Evolutionary conservation across 2,113 vertebrate species (phyloP).

Genomic region (Brachirus orientalis): DNA sequence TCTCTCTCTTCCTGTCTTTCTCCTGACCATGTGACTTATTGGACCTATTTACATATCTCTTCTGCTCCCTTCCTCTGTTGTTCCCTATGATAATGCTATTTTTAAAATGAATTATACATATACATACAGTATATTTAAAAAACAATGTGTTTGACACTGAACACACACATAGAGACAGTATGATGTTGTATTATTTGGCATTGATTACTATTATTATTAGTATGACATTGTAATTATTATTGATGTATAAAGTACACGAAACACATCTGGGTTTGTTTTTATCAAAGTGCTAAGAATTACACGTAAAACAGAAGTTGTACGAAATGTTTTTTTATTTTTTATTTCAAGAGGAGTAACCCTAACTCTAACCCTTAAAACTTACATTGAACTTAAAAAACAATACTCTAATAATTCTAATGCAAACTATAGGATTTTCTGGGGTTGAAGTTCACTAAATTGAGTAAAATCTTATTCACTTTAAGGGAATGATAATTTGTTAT

Average conservation of each 20-base stretch:
- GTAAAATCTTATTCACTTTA: too few relatives aligned
- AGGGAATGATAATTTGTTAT: too few relatives aligned
- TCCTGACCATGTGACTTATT: conserved; percentile 19
- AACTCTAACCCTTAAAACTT: too few relatives aligned
- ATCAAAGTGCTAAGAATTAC: conserved; percentile 28
- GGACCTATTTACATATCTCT: conserved; percentile 62
- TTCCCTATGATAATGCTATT: conserved; percentile 48
- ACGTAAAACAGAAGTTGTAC: too few relatives aligned
- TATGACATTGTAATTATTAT: conserved; percentile 34
- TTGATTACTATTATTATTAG: conserved; percentile 54
- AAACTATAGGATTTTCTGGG: too few relatives aligned
- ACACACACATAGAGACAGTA: conserved; percentile 20
- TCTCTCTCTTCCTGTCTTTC: conserved; percentile 34
- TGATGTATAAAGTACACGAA: conserved; percentile 25
- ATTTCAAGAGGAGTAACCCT: too few relatives aligned
- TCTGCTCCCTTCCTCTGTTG: conserved; percentile 24
- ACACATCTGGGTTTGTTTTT: conserved; percentile 37
- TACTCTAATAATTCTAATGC: too few relatives aligned
- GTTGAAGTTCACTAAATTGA: too few relatives aligned
- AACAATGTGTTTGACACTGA: conserved; percentile 35
- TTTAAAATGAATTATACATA: conserved; percentile 55
- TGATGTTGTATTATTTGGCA: conserved; percentile 35
- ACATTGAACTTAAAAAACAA: too few relatives aligned
- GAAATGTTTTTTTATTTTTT: too few relatives aligned
- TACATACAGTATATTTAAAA: conserved; percentile 42